Percentiles rank a stretch among this genome's conserved stretches.
phyloP scores from a whole-genome alignment of 2,888 invertebrate genomes.

The Villa cingulata region DNA sequence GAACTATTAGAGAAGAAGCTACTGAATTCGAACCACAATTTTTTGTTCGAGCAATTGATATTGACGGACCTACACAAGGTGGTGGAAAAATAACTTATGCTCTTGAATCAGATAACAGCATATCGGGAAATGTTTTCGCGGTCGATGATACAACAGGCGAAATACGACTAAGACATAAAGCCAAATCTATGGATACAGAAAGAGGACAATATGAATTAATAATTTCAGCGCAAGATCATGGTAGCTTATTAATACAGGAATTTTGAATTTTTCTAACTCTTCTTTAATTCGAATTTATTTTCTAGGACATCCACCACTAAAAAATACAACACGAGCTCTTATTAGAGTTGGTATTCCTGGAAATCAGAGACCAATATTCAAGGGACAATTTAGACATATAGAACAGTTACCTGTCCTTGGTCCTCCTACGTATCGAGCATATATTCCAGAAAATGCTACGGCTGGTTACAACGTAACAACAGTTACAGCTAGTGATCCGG shows the following conservation, averaged over 20 bases:
- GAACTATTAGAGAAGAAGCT: slow-evolving; percentile 64
- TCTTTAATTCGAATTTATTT: neutral
- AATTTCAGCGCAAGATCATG: slow-evolving; percentile 56
- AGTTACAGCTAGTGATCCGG: slow-evolving; percentile 63
- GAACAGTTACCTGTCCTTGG: slow-evolving; percentile 43
- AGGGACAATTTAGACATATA: slow-evolving; percentile 52
- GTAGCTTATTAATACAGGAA: slow-evolving; percentile 37
- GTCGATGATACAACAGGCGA: slow-evolving; percentile 60
- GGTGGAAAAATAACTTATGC: slow-evolving; percentile 53
- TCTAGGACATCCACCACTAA: slow-evolving; percentile 45
- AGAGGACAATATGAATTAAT: slow-evolving; percentile 57
- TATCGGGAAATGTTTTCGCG: slow-evolving; percentile 47
- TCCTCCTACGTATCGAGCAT: slow-evolving; percentile 57
- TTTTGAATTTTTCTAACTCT: neutral
- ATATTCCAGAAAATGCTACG: slow-evolving; percentile 54
- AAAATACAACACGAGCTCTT: slow-evolving; percentile 50
- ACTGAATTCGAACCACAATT: slow-evolving; percentile 66
- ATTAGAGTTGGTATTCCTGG: slow-evolving; percentile 68
- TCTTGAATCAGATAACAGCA: slow-evolving; percentile 53
- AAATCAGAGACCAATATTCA: slow-evolving; percentile 66
- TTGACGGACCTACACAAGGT: slow-evolving; percentile 59
- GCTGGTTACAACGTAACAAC: slow-evolving; percentile 55
- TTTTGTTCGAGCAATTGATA: slow-evolving; percentile 62
- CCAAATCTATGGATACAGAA: slow-evolving; percentile 59
- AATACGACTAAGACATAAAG: slow-evolving; percentile 47